These are phyloP conservation scores for Amblyopsis hoosieri DNA, from an alignment of 2,797 vertebrate species.

Conservation along the genomic window DNA sequence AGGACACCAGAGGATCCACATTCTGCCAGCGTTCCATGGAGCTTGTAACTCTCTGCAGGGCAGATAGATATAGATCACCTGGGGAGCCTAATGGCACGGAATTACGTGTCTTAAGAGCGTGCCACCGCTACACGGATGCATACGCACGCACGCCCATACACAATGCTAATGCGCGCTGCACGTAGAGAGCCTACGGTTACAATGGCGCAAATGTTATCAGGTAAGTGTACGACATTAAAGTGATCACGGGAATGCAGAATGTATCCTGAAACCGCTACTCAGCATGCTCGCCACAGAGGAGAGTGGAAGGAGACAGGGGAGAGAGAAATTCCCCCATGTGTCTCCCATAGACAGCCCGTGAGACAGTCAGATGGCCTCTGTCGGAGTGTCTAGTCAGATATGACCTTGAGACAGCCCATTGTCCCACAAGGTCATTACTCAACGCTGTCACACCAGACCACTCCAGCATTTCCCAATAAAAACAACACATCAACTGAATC, in stretches of 20 bases:
- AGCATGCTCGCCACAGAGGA: conserved; percentile 55
- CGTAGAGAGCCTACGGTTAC: conserved; percentile 32
- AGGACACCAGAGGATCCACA: conserved; percentile 65
- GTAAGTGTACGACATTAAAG: conserved; percentile 47
- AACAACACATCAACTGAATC: conserved; percentile 58
- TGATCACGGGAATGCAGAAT: conserved; percentile 46
- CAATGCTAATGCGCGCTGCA: conserved; percentile 36
- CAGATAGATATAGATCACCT: conserved; percentile 66
- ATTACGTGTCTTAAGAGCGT: conserved; percentile 58
- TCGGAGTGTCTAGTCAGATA: conserved; percentile 56
- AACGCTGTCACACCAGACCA: conserved; percentile 58
- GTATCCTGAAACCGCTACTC: conserved; percentile 37
- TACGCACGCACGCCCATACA: conserved; percentile 27
- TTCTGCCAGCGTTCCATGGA: conserved; percentile 45
- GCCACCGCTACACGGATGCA: conserved; percentile 4
- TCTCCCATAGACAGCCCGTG: conserved; percentile 27
- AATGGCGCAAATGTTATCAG: conserved; percentile 28
- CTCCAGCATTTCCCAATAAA: conserved; percentile 52
- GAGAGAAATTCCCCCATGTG: conserved; percentile 27
- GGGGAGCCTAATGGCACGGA: conserved; percentile 55
- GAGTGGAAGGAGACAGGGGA: conserved; percentile 11
- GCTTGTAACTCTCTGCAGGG: conserved; percentile 65
- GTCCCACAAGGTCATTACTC: conserved; percentile 59
- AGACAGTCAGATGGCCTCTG: conserved; percentile 46
- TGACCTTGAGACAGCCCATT: conserved; percentile 68